These are phyloP conservation scores for Charadrius vociferus DNA, from an alignment of 2,113 vertebrate genomes.

Conservation along the genomic window DNA sequence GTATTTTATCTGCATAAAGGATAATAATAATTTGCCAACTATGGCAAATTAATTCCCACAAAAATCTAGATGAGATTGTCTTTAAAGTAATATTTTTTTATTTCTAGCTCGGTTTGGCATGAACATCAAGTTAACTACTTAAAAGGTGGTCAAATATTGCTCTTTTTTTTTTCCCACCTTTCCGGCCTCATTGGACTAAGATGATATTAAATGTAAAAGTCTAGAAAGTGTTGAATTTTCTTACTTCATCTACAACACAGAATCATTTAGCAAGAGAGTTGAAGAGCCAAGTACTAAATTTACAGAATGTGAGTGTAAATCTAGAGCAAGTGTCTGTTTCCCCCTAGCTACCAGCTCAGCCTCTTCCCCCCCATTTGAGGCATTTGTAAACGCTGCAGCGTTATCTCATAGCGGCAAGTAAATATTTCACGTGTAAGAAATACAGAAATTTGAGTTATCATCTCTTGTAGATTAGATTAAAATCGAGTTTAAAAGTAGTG, in stretches of 20 bases:
- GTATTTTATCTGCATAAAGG: background rate
- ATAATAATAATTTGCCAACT: background rate
- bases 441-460: background rate
- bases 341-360: background rate
- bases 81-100: background rate
- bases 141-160: background rate
- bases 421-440: background rate
- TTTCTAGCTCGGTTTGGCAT: background rate
- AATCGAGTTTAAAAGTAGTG: background rate
- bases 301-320: background rate
- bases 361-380: background rate
- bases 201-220: background rate
- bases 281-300: background rate
- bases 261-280: background rate
- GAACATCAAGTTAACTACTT: background rate
- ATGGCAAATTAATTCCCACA: rapidly evolving
- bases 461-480: background rate
- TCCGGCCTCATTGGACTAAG: background rate
- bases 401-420: background rate
- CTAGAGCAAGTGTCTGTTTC: background rate
- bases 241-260: background rate
- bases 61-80: background rate
- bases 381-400: background rate
- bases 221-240: background rate
- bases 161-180: background rate